A percentile compares a stretch with the other conserved stretches of the same genome.
These are phyloP conservation scores for Tinea semifulvella DNA, from an alignment of 2,888 invertebrate species.

Conservation along the genomic window DNA sequence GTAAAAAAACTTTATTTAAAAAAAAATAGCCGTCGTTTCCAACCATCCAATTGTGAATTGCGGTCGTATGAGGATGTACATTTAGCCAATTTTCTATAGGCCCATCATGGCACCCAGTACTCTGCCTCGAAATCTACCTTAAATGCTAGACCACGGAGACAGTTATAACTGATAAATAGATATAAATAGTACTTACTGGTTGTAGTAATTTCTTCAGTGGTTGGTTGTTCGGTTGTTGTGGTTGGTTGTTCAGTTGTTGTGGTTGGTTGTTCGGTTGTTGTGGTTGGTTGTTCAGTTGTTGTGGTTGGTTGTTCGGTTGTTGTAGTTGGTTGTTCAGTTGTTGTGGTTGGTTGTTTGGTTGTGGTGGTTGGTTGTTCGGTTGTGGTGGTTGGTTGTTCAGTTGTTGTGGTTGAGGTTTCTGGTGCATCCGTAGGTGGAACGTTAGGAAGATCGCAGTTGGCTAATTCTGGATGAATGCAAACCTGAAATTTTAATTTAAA, in stretches of 20 bases:
- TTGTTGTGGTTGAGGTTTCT: conserved; percentile 18
- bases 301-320: conserved; percentile 1
- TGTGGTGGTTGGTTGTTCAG: conserved; percentile 14
- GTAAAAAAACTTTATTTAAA: no score
- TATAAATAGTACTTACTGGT: background rate
- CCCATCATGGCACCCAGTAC: no score
- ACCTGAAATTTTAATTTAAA: conserved; percentile 26
- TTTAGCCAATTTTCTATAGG: no score
- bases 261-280: background rate
- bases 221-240: background rate
- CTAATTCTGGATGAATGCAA: conserved; percentile 28
- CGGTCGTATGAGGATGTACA: no score
- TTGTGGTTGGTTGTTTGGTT: conserved; percentile 16
- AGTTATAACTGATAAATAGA: background rate
- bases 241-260: background rate
- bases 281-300: background rate
- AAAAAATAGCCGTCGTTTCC: no score
- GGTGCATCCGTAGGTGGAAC: conserved; percentile 11
- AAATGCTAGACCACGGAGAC: no score
- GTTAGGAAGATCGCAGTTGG: conserved; percentile 31
- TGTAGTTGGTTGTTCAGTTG: conserved; percentile 5
- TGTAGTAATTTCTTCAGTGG: background rate
- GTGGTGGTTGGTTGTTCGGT: conserved; percentile 16
- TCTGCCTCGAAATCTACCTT: no score
- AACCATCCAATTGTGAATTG: no score